Base-by-base conservation (phyloP, 1,140 invertebrate species). In the Drosophila navojoa region DNA sequence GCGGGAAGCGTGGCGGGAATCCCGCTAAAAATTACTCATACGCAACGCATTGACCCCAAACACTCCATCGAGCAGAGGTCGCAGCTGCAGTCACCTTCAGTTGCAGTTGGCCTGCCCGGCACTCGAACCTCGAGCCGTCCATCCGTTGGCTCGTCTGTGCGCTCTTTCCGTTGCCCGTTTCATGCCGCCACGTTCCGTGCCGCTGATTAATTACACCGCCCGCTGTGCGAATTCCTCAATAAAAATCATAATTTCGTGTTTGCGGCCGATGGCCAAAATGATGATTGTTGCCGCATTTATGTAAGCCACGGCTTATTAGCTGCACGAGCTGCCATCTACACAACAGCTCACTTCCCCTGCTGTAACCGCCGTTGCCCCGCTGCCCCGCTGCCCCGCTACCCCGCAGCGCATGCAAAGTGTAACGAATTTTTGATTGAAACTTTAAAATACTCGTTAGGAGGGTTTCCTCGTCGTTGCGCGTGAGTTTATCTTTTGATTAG, bases 401-500 rank as follows among this genome's bases (percentile, higher is more conserved):
- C 40, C 38, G 38, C 42, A 35, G 29, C 38, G 66, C 77, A 64
- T 68, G 72, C 79, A 77, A 86, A 86, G 82, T 87, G 84, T 86
- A 87, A 79, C 82, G 82, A 87, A 86, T 87, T 86, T 87, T 86
- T 89, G 79, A 87, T 87, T 84, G 84, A 89, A 89, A 84, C 84
- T 87, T 87, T 76, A 87, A 73, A 89, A 89, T 89, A 89, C 84
- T 89, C 84, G 84, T 89, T 89, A 89, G 85, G 71, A 81, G 75
- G 77, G 72, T 86, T 78, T 79, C 76, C 66, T 76, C 75, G 25
- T 62, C 82, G 76, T 73, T 67, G 81, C 76, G 82, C 77, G 77
- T 89, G 79, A 80, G 84, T 89, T 89, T 89, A 89, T 89, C 84
- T 89, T 89, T 89, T 89, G 84, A 89, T 89, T 89, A 89, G 84